Base-by-base conservation (phyloP, 2,888 invertebrate genomes). In the Diachrysia chrysitis region DNA sequence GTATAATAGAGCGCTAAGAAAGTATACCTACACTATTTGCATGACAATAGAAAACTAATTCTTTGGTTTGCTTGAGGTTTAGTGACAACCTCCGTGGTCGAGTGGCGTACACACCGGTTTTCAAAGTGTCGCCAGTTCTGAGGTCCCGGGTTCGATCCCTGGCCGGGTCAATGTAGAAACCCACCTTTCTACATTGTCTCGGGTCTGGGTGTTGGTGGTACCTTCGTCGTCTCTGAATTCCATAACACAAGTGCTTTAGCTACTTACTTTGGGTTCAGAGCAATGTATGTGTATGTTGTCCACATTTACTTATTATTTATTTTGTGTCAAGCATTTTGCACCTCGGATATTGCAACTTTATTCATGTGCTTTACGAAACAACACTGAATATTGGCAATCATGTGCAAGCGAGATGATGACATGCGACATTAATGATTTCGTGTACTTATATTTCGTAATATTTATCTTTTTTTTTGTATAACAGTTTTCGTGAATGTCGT, bases 1-100 rank as follows among this genome's bases (percentile, higher is more conserved):
- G 35, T 25, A 37, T 60, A 66, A 76, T 60, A 67, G 59, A 46
- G 42, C 64, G 59, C 48, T 60, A 63, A 67, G 46, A 66, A 76
- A 66, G 51, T 58, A 59, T 46, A n/a, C 25, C 5, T 25, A 32
- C 62, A 66, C 58, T 60, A 71, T 76, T 81, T 64, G 71, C 69
- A 79, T 81, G 71, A 76, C 63, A 81, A 78, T 71, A 69, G 54
- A 56, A 66, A 69, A 64, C 73, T 35, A 69, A 66, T 37, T 68
- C 68, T 68, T 54, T 55, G 64, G 66, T 73, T 76, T 56, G 55
- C 53, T 51, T 23, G 35, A 65, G 23, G 62, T 64, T 48, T 21
- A 19, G 59, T 68, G 67, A 81, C 67, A n/a, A n/a, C n/a, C n/a
- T n/a, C n/a, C n/a, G n/a, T n/a, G n/a, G n/a, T n/a, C n/a, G n/a